Evolutionary conservation across 2,797 vertebrate genomes (phyloP).

Genomic region (Acanthurus lineatus): DNA sequence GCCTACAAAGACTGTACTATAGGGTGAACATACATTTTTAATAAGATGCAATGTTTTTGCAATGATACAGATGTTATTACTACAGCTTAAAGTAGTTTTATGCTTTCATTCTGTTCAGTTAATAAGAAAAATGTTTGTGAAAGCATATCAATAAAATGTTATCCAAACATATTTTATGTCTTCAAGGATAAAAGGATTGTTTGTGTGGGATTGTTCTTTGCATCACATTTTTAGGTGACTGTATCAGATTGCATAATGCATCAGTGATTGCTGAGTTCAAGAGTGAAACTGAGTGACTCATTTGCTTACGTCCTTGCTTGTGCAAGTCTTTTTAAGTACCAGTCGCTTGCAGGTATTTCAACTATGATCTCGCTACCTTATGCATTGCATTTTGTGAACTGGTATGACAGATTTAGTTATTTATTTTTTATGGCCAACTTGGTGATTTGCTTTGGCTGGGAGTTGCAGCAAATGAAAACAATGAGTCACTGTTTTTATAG

Average conservation of each 20-base stretch:
- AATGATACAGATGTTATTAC: background rate
- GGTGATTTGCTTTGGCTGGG: background rate
- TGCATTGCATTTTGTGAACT: background rate
- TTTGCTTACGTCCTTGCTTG: background rate
- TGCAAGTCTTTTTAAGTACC: slow-evolving; percentile 12
- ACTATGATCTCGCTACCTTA: background rate
- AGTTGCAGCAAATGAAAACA: slow-evolving; percentile 19
- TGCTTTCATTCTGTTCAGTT: background rate
- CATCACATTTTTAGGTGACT: background rate
- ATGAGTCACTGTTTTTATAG: slow-evolving; percentile 36
- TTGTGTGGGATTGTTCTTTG: slow-evolving; percentile 3
- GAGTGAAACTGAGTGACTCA: slow-evolving; percentile 50
- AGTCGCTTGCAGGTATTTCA: slow-evolving; percentile 20
- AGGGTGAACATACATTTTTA: background rate
- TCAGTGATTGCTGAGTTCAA: slow-evolving; percentile 34
- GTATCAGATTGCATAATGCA: slow-evolving; percentile 32
- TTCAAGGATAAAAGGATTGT: background rate
- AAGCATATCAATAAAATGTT: background rate
- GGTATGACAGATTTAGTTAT: background rate
- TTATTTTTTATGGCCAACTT: background rate
- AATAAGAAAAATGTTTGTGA: background rate
- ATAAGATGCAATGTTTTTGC: slow-evolving; percentile 9
- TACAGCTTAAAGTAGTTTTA: background rate
- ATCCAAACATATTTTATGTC: background rate
- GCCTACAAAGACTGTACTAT: slow-evolving; percentile 16